Conservation (phyloP, 2,113 vertebrate species). For the Hypomesus transpacificus region DNA sequence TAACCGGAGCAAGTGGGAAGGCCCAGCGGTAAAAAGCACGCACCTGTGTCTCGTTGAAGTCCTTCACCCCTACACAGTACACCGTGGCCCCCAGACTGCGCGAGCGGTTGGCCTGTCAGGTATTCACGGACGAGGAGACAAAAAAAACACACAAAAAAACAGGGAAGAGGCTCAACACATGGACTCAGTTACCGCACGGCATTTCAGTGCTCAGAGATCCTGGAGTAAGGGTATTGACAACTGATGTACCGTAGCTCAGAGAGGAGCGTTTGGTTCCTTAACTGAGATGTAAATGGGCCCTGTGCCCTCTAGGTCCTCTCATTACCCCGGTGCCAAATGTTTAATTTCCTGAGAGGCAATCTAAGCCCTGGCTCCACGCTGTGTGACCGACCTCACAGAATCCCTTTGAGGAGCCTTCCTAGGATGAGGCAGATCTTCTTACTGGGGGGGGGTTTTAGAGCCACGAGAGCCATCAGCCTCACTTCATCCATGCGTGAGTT, state of each 20-base stretch:
- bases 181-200: constrained; percentile 45
- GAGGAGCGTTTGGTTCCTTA: too few relatives aligned
- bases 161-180: constrained; percentile 48
- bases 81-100: constrained; percentile 91
- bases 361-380: background rate
- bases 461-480: constrained; percentile 12
- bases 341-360: background rate
- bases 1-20: constrained; percentile 14
- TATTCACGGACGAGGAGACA: constrained; percentile 37
- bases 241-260: too few relatives aligned
- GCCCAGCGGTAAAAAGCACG: constrained; percentile 11
- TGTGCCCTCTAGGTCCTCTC: background rate
- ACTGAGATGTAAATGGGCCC: too few relatives aligned
- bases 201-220: constrained; percentile 17
- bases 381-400: too few relatives aligned
- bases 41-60: constrained; percentile 99
- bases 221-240: too few relatives aligned
- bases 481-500: background rate
- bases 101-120: constrained; percentile 87
- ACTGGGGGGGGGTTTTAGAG: background rate
- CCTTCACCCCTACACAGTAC: constrained; percentile 97
- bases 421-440: background rate
- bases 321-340: background rate
- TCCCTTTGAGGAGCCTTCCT: constrained; percentile 5
- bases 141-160: constrained; percentile 32